Percentiles rank a stretch among this genome's conserved stretches.
These are phyloP conservation scores for Andrena bucephala DNA, from an alignment of 2,888 invertebrate genomes.

Conservation along the genomic window DNA sequence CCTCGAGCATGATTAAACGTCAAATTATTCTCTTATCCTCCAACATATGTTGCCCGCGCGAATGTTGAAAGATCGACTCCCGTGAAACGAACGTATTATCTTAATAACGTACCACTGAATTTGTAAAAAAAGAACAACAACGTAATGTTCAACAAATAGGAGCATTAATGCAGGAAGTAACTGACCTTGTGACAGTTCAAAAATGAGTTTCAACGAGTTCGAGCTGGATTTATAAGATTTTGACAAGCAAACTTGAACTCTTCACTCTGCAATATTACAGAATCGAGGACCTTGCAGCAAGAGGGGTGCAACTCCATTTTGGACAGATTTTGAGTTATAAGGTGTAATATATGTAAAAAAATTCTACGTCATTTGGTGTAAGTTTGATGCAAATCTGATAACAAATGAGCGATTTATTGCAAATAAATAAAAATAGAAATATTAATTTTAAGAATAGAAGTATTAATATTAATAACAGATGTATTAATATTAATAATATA, in stretches of 20 bases:
- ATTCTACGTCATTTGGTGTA: no score
- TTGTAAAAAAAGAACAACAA: background rate
- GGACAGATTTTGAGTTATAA: no score
- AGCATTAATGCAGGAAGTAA: background rate
- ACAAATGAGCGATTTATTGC: no score
- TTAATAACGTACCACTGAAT: background rate
- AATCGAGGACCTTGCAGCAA: no score
- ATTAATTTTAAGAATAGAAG: no score
- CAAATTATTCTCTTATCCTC: conserved; percentile 1
- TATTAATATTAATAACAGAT: no score
- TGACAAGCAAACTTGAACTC: background rate
- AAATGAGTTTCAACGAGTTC: background rate
- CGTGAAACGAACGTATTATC: background rate
- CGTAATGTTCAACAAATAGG: background rate
- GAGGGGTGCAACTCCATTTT: no score
- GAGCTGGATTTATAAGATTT: background rate
- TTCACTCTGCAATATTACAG: no score
- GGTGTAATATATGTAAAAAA: no score
- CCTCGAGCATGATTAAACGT: conserved; percentile 16
- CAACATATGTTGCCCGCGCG: background rate
- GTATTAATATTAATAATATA: no score
- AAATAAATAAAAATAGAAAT: no score
- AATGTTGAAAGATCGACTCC: background rate
- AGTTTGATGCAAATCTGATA: no score
- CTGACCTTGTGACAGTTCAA: background rate